Conservation (phyloP, 2,113 vertebrate species). For the Ophthalmolycus amberensis region DNA sequence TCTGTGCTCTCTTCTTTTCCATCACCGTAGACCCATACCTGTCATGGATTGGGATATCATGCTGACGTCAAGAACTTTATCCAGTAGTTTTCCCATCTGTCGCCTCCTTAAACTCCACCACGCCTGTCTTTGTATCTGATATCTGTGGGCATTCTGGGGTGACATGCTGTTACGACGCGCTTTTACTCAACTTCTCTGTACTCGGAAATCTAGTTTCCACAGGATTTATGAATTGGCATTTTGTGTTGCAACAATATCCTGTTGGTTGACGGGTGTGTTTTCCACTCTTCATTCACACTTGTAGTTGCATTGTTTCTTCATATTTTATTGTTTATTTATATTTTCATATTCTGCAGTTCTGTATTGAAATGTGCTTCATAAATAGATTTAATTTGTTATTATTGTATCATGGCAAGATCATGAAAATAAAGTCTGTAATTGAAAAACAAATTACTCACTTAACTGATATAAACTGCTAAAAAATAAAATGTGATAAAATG, state of each 20-base stretch:
- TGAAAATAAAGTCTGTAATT: neutral
- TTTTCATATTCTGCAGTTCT: neutral
- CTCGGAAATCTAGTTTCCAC: conserved; percentile 34
- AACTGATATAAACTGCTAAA: neutral
- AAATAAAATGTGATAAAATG: neutral
- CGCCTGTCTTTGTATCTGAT: neutral
- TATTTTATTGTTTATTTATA: neutral
- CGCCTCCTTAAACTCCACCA: conserved; percentile 15
- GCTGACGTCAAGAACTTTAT: conserved; percentile 30
- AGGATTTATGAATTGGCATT: conserved; percentile 27
- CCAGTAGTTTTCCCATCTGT: conserved; percentile 4
- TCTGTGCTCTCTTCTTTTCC: neutral
- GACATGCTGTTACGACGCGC: conserved; percentile 2
- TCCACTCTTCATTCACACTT: conserved; percentile 2
- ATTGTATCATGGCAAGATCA: neutral
- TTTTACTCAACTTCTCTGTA: conserved; percentile 34
- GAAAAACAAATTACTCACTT: neutral
- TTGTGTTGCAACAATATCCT: conserved; percentile 40
- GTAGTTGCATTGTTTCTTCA: neutral
- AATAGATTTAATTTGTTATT: neutral
- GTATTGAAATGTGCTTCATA: neutral
- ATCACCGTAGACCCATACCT: conserved; percentile 5
- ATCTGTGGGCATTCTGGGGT: neutral
- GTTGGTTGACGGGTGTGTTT: neutral
- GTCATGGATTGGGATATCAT: conserved; percentile 23